phyloP scores from a whole-genome alignment of 1,140 invertebrate genomes.

The Drosophila melanica region DNA sequence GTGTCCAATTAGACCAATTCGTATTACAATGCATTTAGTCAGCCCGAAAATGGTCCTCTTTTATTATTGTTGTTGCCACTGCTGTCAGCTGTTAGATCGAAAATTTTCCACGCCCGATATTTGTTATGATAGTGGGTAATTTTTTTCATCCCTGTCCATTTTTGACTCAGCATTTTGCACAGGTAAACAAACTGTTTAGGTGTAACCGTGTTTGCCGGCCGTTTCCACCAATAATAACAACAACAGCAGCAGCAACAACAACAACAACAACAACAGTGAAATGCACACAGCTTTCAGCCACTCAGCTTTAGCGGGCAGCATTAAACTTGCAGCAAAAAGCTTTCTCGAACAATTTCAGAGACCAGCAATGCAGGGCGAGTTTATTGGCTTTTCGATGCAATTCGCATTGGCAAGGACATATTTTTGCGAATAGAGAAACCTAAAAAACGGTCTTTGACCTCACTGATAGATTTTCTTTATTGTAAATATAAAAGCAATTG shows the following conservation, averaged over 20 bases:
- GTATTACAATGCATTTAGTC: neutral
- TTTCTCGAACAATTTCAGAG: conserved; percentile 31
- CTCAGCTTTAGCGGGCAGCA: conserved; percentile 57
- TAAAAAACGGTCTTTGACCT: no score
- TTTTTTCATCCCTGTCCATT: conserved; percentile 17
- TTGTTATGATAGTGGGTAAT: conserved; percentile 38
- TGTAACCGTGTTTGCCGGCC: conserved; percentile 50
- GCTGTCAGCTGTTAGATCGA: conserved; percentile 34
- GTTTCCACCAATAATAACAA: conserved; percentile 9
- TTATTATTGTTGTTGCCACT: conserved; percentile 10
- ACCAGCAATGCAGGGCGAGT: conserved; percentile 17
- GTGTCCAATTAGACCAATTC: conserved; percentile 58
- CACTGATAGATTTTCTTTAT: no score
- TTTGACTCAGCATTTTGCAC: neutral
- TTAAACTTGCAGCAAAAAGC: conserved; percentile 50
- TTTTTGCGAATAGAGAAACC: neutral
- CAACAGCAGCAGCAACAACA: conserved; percentile 16
- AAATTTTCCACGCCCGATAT: conserved; percentile 59
- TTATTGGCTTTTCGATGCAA: conserved; percentile 36
- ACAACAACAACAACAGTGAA: conserved; percentile 16
- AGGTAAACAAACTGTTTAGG: conserved; percentile 30
- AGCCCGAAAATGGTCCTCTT: conserved; percentile 8
- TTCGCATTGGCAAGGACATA: neutral
- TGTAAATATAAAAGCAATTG: no score
- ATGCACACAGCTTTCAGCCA: conserved; percentile 56